Evolutionary conservation across 2,113 vertebrate species (phyloP).

Genomic region (Psittacula cyanocephala): DNA sequence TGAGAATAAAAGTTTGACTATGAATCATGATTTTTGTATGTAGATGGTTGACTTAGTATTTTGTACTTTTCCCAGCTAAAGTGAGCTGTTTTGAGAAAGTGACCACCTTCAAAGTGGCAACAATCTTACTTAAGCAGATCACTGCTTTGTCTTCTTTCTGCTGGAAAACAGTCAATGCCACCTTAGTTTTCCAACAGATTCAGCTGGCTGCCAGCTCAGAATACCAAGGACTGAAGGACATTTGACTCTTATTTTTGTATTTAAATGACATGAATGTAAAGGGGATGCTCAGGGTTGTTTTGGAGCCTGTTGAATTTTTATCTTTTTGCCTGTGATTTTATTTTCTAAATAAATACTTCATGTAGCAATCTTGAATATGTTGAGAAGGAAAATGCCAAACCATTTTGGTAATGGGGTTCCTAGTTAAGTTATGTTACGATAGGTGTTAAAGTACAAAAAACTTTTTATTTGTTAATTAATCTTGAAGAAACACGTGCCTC

Average conservation of each 20-base stretch:
- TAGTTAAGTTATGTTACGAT: constrained; percentile 73
- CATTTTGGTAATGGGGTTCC: constrained; percentile 66
- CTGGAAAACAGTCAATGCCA: constrained; percentile 49
- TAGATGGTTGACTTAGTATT: constrained; percentile 72
- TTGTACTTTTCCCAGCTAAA: constrained; percentile 67
- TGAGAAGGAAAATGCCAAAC: constrained; percentile 74
- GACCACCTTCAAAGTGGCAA: constrained; percentile 56
- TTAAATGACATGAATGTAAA: constrained; percentile 91
- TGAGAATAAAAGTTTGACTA: constrained; percentile 69
- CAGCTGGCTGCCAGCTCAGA: constrained; percentile 62
- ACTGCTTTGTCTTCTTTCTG: constrained; percentile 55
- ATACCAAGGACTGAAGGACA: constrained; percentile 73
- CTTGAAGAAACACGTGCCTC: constrained; percentile 83
- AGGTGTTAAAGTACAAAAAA: constrained; percentile 70
- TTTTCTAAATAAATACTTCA: constrained; percentile 76
- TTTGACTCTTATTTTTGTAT: constrained; percentile 81
- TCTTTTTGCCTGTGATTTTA: constrained; percentile 79
- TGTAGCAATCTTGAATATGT: constrained; percentile 75
- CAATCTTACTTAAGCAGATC: constrained; percentile 60
- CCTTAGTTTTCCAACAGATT: constrained; percentile 58
- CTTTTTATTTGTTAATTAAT: constrained; percentile 75
- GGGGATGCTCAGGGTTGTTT: constrained; percentile 90
- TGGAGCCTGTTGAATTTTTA: constrained; percentile 84
- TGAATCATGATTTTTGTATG: constrained; percentile 70
- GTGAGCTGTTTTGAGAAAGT: constrained; percentile 59